Percentiles rank a stretch among this genome's conserved stretches.
Evolutionary conservation across 2,888 invertebrate species (phyloP).

Genomic region (Leptura quadrifasciata): DNA sequence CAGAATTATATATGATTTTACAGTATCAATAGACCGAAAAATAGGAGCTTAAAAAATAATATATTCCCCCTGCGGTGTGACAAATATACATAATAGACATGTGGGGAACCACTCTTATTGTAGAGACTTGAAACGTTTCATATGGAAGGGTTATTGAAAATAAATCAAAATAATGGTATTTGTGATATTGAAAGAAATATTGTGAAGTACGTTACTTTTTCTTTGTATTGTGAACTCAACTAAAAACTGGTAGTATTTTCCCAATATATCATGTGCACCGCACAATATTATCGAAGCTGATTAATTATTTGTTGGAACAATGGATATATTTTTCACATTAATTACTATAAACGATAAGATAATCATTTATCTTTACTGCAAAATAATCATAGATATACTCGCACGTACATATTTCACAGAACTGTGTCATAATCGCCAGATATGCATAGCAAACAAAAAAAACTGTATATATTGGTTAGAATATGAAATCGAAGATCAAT

Average conservation of each 20-base stretch:
- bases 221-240: neutral
- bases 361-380: neutral
- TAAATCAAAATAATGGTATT: neutral
- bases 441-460: too few relatives aligned
- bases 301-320: neutral
- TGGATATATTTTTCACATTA: neutral
- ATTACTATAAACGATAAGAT: neutral
- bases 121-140: slow-evolving; percentile 10
- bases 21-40: slow-evolving; percentile 20
- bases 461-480: too few relatives aligned
- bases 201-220: neutral
- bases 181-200: neutral
- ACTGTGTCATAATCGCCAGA: too few relatives aligned
- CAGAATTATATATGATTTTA: slow-evolving; percentile 7
- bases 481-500: too few relatives aligned
- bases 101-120: neutral
- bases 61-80: neutral
- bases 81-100: neutral
- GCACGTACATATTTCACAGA: neutral
- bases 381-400: neutral
- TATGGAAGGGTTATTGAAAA: slow-evolving; percentile 1
- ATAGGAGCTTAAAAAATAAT: slow-evolving; percentile 15
- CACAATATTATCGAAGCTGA: neutral
- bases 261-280: neutral
- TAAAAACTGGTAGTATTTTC: neutral